Conservation (phyloP, 2,113 vertebrate genomes). For the Aptenodytes patagonicus region DNA sequence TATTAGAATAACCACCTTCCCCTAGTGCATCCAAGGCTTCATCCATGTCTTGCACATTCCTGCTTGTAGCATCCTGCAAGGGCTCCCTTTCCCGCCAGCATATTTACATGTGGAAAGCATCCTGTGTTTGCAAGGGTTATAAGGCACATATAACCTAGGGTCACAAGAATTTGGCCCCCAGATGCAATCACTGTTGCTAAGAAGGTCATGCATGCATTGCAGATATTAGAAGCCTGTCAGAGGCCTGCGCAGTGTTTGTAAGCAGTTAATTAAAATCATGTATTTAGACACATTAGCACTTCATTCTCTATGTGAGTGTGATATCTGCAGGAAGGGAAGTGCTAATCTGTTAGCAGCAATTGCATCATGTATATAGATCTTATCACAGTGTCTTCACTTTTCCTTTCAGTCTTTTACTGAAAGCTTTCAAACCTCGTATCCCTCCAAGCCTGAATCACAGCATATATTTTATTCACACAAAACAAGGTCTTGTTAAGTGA, state of each 20-base stretch:
- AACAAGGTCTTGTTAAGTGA: not conserved
- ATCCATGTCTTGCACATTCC: not conserved
- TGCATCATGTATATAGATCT: not conserved
- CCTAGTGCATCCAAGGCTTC: not conserved
- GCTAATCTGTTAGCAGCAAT: not conserved
- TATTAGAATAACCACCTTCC: not conserved
- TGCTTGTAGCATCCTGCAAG: not conserved
- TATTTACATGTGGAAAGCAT: not conserved
- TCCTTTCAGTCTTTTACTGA: conserved; percentile 3
- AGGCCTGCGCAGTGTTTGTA: not conserved
- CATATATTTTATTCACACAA: not conserved
- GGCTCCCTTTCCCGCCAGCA: not conserved
- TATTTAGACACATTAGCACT: not conserved
- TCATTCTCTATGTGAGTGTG: not conserved
- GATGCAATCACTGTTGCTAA: not conserved
- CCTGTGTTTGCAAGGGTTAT: not conserved
- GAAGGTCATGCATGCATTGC: not conserved
- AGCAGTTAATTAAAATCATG: not conserved
- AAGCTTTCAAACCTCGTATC: not conserved
- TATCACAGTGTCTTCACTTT: not conserved
- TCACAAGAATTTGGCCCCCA: not conserved
- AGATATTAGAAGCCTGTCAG: not conserved
- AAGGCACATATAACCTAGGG: not conserved
- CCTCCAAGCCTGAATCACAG: not conserved
- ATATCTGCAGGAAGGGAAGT: not conserved